A percentile compares a stretch with the other conserved stretches of the same genome.
Conservation (phyloP, 2,888 invertebrate genomes). For the Tuberolachnus salignus region DNA sequence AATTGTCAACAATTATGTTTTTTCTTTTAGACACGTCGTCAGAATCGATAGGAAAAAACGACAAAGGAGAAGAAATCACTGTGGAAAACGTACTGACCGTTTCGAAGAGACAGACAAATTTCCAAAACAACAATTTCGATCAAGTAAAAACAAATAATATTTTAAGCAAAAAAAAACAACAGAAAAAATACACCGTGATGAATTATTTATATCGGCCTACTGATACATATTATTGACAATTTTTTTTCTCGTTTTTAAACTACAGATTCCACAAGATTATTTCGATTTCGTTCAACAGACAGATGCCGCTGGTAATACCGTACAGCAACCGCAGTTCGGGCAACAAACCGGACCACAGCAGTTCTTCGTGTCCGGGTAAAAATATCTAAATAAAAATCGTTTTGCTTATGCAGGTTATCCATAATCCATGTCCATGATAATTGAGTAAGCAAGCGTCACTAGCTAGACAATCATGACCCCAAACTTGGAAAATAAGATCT, state of each 20-base stretch:
- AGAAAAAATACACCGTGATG: no score
- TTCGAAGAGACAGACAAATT: slow-evolving; percentile 32
- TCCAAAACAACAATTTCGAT: slow-evolving; percentile 9
- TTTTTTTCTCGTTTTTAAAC: neutral
- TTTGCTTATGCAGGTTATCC: no score
- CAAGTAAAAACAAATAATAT: slow-evolving; percentile 14
- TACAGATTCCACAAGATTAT: slow-evolving; percentile 57
- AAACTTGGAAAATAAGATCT: no score
- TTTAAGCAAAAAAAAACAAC: no score
- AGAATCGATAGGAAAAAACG: neutral
- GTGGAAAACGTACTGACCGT: neutral
- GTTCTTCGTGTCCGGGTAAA: neutral
- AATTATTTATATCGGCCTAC: no score
- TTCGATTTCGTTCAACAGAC: slow-evolving; percentile 57
- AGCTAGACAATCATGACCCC: no score
- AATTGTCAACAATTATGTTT: no score
- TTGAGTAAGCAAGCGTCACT: no score
- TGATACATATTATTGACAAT: no score
- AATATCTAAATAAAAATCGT: neutral
- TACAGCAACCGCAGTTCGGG: neutral
- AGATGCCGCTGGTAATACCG: neutral
- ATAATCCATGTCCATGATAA: no score
- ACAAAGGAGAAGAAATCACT: neutral
- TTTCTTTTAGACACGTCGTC: slow-evolving; percentile 4
- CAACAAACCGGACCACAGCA: slow-evolving; percentile 14